phyloP scores from a whole-genome alignment of 2,797 vertebrate species.

The Enteromius viviparus region DNA sequence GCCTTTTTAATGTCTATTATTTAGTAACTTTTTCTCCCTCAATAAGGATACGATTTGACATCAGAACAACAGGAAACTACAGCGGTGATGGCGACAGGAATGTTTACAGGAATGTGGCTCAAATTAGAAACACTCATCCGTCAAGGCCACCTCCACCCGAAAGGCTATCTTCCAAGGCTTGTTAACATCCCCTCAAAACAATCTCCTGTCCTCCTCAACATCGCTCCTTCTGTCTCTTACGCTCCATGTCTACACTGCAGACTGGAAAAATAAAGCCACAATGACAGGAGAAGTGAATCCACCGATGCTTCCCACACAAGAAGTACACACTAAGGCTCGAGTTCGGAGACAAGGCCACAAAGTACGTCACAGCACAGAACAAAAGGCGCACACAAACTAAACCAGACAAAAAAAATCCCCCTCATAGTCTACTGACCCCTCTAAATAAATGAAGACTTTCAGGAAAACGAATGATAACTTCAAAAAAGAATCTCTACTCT shows the following conservation, averaged over 20 bases:
- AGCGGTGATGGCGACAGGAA: neutral
- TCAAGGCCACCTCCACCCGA: constrained; percentile 35
- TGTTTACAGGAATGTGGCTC: constrained; percentile 17
- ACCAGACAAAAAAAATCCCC: constrained; percentile 40
- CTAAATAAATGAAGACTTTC: neutral
- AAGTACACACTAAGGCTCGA: neutral
- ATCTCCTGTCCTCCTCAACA: neutral
- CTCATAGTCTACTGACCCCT: neutral
- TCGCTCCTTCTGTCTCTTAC: neutral
- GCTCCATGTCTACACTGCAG: neutral
- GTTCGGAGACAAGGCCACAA: constrained; percentile 43
- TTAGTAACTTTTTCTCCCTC: neutral
- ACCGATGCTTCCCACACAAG: constrained; percentile 50
- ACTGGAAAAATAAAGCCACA: constrained; percentile 31
- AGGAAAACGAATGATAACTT: neutral
- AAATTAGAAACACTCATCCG: constrained; percentile 28
- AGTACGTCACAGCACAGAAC: constrained; percentile 46
- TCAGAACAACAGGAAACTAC: constrained; percentile 20
- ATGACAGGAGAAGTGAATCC: constrained; percentile 49
- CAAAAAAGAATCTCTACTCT: constrained; percentile 24
- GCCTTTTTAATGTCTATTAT: neutral
- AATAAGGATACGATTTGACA: neutral
- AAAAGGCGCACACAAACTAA: constrained; percentile 32
- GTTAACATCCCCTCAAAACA: constrained; percentile 42
- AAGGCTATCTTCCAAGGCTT: constrained; percentile 33